Conservation (phyloP, 2,113 vertebrate species). For the Gadus macrocephalus region DNA sequence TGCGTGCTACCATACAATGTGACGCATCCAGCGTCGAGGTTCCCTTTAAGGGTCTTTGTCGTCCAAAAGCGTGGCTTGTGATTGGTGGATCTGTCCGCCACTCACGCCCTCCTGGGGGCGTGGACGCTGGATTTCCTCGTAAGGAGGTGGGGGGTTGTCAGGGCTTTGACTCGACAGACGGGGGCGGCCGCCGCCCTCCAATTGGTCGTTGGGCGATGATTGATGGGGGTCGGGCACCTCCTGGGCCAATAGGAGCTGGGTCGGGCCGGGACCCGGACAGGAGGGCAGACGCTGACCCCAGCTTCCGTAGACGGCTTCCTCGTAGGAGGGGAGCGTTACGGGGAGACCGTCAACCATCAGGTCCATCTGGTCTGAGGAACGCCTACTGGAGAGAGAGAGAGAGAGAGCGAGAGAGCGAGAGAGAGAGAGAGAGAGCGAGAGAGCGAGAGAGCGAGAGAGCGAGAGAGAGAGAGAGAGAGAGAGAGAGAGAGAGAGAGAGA, state of each 20-base stretch:
- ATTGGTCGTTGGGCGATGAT: slow-evolving; percentile 23
- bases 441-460: neutral
- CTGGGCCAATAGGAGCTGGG: slow-evolving; percentile 65
- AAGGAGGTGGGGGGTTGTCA: slow-evolving; percentile 59
- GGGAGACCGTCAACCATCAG: slow-evolving; percentile 65
- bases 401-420: too few species aligned
- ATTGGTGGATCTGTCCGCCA: slow-evolving; percentile 30
- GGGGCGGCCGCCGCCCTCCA: slow-evolving; percentile 26
- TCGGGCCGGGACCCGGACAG: slow-evolving; percentile 44
- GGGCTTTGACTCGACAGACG: slow-evolving; percentile 42
- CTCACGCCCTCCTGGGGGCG: slow-evolving; percentile 25
- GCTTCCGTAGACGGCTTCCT: slow-evolving; percentile 72
- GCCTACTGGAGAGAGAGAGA: slow-evolving; percentile 40
- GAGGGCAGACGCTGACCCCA: slow-evolving; percentile 64
- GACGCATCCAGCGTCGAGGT: too few species aligned
- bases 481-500: too few species aligned
- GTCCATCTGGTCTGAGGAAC: slow-evolving; percentile 73
- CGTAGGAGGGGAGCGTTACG: slow-evolving; percentile 69
- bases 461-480: neutral
- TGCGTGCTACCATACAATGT: neutral
- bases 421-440: neutral
- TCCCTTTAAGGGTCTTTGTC: slow-evolving; percentile 62
- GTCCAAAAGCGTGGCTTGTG: slow-evolving; percentile 42
- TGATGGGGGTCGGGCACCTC: slow-evolving; percentile 35
- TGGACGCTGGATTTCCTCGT: slow-evolving; percentile 59